Conservation (phyloP, 2,888 invertebrate genomes). For the Laothoe populi region DNA sequence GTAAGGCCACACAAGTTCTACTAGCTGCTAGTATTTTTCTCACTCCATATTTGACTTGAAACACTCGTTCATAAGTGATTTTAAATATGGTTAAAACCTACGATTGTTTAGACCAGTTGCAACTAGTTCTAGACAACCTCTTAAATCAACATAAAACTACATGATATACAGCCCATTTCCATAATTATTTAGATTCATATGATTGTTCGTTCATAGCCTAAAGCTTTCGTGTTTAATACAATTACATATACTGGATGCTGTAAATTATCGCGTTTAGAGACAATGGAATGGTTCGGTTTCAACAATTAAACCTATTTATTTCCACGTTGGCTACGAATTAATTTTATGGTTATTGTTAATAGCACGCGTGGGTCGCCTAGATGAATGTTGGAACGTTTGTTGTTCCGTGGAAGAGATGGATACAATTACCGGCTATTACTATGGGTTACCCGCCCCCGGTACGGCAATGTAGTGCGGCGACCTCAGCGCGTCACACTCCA, state of each 20-base stretch:
- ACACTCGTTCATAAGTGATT: constrained; percentile 51
- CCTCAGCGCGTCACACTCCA: constrained; percentile 39
- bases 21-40: constrained; percentile 55
- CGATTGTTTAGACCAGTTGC: constrained; percentile 39
- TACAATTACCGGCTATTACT: constrained; percentile 66
- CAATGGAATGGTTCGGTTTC: constrained; percentile 30
- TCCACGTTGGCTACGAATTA: constrained; percentile 24
- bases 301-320: constrained; percentile 36
- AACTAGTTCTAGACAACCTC: constrained; percentile 34
- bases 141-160: constrained; percentile 27
- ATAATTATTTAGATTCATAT: constrained; percentile 1
- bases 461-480: constrained; percentile 47
- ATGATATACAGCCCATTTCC: not conserved
- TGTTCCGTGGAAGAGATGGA: constrained; percentile 46
- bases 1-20: constrained; percentile 56
- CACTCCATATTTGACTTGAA: constrained; percentile 53
- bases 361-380: constrained; percentile 46
- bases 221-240: not conserved
- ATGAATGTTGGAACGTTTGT: constrained; percentile 39
- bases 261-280: not conserved
- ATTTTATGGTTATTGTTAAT: constrained; percentile 36
- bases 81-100: constrained; percentile 53
- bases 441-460: constrained; percentile 53
- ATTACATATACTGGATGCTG: constrained; percentile 6
- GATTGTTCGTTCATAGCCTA: not conserved